Evolutionary conservation across 2,888 invertebrate species (phyloP).

Genomic region (Escarpia spicata): DNA sequence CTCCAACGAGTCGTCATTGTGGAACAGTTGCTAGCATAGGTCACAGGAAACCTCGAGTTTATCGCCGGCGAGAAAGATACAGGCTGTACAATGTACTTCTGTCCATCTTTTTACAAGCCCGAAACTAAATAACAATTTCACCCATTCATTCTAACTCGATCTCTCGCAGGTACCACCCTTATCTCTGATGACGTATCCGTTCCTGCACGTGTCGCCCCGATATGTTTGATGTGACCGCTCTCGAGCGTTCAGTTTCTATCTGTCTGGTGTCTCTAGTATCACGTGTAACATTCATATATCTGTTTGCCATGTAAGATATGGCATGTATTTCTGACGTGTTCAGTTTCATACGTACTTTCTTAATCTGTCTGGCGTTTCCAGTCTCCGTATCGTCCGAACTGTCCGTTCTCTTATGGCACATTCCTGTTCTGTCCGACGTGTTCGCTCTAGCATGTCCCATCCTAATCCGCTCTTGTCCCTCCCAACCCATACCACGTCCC

Average conservation of each 20-base stretch:
- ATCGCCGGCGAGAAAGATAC: background rate
- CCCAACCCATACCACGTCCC: background rate
- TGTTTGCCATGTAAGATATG: too few relatives aligned
- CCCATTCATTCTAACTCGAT: background rate
- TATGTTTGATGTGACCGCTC: background rate
- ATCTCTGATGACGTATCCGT: background rate
- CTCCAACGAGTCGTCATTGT: background rate
- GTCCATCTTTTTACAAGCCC: background rate
- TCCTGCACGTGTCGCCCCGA: background rate
- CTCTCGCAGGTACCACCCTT: background rate
- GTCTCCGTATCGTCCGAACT: background rate
- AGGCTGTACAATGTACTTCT: background rate
- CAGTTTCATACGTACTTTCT: background rate
- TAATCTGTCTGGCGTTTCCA: background rate
- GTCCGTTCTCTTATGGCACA: too few relatives aligned
- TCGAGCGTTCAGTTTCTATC: too few relatives aligned
- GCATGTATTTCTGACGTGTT: too few relatives aligned
- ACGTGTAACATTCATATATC: too few relatives aligned
- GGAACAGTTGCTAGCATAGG: background rate
- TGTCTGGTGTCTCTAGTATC: too few relatives aligned
- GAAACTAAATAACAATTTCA: background rate
- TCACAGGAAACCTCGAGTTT: background rate
- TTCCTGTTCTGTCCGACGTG: too few relatives aligned
- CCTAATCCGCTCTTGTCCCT: background rate
- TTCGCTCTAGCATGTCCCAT: background rate